Evolutionary conservation across 2,888 invertebrate genomes (phyloP).

Genomic region (Tortrix viridana): DNA sequence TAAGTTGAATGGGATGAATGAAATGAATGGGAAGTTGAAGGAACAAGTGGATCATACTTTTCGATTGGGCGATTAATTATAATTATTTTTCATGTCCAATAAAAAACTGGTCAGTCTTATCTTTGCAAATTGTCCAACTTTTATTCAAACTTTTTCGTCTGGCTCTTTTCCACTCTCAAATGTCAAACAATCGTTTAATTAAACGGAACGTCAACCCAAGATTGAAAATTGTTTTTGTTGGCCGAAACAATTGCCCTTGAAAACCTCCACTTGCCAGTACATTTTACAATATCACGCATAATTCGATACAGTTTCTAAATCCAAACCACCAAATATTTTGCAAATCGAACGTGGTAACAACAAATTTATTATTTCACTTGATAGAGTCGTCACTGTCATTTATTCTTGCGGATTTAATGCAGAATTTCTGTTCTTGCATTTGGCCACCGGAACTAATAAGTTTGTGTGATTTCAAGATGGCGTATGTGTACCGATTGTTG

Average conservation of each 20-base stretch:
- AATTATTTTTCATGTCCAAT: no score
- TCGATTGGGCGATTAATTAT: no score
- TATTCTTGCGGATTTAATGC: neutral
- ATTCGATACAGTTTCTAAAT: slow-evolving; percentile 3
- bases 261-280: neutral
- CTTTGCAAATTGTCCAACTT: no score
- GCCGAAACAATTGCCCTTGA: slow-evolving; percentile 10
- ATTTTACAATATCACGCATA: slow-evolving; percentile 15
- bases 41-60: no score
- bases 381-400: neutral
- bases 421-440: neutral
- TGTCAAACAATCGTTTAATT: no score
- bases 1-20: no score
- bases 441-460: slow-evolving; percentile 12
- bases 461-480: slow-evolving; percentile 2
- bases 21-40: no score
- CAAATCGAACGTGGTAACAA: neutral
- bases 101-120: no score
- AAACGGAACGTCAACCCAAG: no score
- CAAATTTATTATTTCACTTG: slow-evolving; percentile 2
- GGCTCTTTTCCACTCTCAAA: no score
- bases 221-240: no score
- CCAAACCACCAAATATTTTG: neutral
- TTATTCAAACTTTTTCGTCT: no score
- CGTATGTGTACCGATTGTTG: slow-evolving; percentile 9